These are phyloP conservation scores for Cossypha polioptera DNA, from an alignment of 2,797 vertebrate species.

Conservation along the genomic window DNA sequence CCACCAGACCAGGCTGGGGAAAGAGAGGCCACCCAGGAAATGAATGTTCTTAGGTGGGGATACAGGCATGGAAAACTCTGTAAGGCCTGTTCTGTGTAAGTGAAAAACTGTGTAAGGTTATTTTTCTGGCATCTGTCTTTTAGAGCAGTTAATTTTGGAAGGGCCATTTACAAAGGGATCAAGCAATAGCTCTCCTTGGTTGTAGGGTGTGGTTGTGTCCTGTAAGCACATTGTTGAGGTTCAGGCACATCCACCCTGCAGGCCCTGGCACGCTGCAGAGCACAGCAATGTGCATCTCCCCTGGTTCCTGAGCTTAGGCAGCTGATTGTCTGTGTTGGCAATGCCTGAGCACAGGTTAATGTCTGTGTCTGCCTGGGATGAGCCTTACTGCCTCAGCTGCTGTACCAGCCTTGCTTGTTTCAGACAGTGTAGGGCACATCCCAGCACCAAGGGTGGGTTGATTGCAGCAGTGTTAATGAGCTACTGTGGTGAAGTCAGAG, in stretches of 20 bases:
- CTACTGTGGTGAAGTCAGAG: neutral
- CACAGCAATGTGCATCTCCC: neutral
- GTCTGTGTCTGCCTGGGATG: fast-evolving
- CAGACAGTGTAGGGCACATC: neutral
- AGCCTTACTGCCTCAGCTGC: neutral
- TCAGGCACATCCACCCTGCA: neutral
- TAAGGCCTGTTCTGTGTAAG: fast-evolving
- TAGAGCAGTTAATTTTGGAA: neutral
- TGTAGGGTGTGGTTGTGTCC: neutral
- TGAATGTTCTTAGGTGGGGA: neutral
- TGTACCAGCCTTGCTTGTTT: fast-evolving
- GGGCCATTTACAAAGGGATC: neutral
- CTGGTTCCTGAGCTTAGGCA: neutral
- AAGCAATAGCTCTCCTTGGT: neutral
- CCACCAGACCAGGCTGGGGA: neutral
- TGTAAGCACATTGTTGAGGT: neutral
- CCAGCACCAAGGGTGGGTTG: fast-evolving
- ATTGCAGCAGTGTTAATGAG: neutral
- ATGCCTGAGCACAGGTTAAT: neutral
- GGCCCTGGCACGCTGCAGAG: neutral
- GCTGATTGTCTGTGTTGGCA: fast-evolving
- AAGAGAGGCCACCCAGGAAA: neutral
- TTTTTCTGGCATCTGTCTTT: neutral
- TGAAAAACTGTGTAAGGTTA: too few species aligned
- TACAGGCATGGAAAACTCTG: neutral